These are phyloP conservation scores for Scomberomorus guttatus DNA, from an alignment of 2,797 vertebrate species.

Conservation along the genomic window DNA sequence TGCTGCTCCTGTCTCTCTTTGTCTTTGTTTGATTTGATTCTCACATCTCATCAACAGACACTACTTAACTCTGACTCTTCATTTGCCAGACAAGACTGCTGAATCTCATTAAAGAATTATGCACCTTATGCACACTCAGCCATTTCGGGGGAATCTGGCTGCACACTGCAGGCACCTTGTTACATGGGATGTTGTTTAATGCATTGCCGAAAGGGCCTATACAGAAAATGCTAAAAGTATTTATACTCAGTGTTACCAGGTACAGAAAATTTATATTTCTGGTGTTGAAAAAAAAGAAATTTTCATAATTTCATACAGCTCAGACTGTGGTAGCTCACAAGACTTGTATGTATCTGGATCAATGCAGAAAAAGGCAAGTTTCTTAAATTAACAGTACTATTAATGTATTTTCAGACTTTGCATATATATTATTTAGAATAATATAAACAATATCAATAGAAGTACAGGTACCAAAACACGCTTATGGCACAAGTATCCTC, in stretches of 20 bases:
- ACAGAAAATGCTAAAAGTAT: background rate
- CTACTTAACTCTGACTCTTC: background rate
- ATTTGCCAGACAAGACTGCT: background rate
- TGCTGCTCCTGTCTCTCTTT: too few relatives aligned
- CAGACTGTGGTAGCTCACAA: background rate
- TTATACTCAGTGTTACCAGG: background rate
- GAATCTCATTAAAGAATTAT: background rate
- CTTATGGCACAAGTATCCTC: too few relatives aligned
- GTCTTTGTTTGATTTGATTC: background rate
- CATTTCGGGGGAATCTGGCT: background rate
- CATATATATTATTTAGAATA: too few relatives aligned
- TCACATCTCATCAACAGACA: background rate
- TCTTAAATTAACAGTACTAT: too few relatives aligned
- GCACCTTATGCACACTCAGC: too few relatives aligned
- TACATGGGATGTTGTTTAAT: background rate
- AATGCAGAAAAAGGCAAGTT: too few relatives aligned
- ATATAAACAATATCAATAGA: too few relatives aligned
- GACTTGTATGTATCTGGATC: too few relatives aligned
- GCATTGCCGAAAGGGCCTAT: background rate
- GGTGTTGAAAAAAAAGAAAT: too few relatives aligned
- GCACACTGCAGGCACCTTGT: background rate
- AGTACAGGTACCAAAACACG: too few relatives aligned
- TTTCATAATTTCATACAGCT: too few relatives aligned
- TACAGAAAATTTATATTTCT: background rate
- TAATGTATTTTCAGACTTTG: too few relatives aligned